A percentile compares a stretch with the other conserved stretches of the same genome.
These are phyloP conservation scores for Dioctria rufipes DNA, from an alignment of 2,888 invertebrate species.

Conservation along the genomic window DNA sequence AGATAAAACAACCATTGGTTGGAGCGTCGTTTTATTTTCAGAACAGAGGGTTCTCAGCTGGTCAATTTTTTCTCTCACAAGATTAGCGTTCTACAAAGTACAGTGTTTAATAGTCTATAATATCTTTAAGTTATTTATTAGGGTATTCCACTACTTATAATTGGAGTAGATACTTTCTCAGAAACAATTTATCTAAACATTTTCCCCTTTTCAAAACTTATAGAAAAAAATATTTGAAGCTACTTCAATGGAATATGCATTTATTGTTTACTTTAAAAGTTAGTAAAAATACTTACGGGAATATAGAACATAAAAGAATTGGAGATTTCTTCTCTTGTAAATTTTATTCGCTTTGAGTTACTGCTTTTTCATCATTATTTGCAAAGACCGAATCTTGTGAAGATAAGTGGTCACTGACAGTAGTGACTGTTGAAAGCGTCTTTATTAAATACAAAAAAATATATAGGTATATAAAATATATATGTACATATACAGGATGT, in stretches of 20 bases:
- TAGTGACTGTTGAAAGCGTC: background rate
- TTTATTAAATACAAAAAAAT: too few species aligned
- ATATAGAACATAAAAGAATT: background rate
- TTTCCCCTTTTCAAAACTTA: background rate
- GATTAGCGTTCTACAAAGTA: background rate
- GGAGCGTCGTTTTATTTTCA: background rate
- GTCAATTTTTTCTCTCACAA: background rate
- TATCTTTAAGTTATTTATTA: too few species aligned
- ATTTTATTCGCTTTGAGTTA: background rate
- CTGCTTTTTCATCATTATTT: background rate
- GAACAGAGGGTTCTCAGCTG: background rate
- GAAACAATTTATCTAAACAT: too few species aligned
- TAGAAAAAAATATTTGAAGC: background rate
- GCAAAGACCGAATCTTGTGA: background rate
- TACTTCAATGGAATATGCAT: too few species aligned
- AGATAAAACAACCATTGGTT: background rate
- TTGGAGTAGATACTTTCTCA: too few species aligned
- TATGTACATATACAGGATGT: too few species aligned
- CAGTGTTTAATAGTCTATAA: too few species aligned
- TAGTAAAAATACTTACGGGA: background rate
- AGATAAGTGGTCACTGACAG: conserved; percentile 2
- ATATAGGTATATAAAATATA: too few species aligned
- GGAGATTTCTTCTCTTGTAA: background rate
- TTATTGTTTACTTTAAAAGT: too few species aligned
- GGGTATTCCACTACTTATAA: too few species aligned